These are phyloP conservation scores for Xanthia togata DNA, from an alignment of 2,888 invertebrate species.

Conservation along the genomic window DNA sequence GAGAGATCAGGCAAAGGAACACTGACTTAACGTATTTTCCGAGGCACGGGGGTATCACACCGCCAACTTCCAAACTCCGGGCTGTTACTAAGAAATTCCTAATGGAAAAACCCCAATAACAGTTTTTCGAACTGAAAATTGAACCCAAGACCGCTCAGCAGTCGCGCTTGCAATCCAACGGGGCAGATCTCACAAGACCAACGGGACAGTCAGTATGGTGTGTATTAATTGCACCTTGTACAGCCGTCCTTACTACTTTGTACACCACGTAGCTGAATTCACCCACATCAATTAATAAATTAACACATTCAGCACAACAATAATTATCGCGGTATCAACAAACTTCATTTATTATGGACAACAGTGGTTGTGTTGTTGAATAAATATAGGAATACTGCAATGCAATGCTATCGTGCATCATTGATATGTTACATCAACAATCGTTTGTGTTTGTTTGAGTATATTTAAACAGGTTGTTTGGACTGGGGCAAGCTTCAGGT, in stretches of 20 bases:
- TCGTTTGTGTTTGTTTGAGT: slow-evolving; percentile 1
- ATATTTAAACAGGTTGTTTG: slow-evolving; percentile 31
- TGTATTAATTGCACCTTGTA: no score
- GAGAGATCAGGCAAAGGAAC: no score
- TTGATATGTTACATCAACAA: slow-evolving; percentile 50
- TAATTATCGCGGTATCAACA: slow-evolving; percentile 46
- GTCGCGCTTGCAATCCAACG: no score
- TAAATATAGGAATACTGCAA: slow-evolving; percentile 39
- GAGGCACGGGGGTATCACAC: no score
- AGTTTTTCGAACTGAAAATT: no score
- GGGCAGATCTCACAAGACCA: no score
- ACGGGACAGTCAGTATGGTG: no score
- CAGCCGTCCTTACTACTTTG: not conserved
- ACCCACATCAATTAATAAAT: slow-evolving; percentile 37
- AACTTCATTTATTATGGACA: slow-evolving; percentile 51
- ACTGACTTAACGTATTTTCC: no score
- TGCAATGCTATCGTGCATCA: slow-evolving; percentile 42
- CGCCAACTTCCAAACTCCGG: no score
- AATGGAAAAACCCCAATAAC: no score
- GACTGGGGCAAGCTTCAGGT: slow-evolving; percentile 19
- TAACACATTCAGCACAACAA: slow-evolving; percentile 40
- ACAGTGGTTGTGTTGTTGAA: slow-evolving; percentile 30
- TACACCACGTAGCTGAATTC: not conserved
- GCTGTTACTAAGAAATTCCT: no score
- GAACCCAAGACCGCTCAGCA: no score